A percentile compares a stretch with the other conserved stretches of the same genome.
Evolutionary conservation across 2,113 vertebrate genomes (phyloP).

Genomic region (Acanthochromis polyacanthus): DNA sequence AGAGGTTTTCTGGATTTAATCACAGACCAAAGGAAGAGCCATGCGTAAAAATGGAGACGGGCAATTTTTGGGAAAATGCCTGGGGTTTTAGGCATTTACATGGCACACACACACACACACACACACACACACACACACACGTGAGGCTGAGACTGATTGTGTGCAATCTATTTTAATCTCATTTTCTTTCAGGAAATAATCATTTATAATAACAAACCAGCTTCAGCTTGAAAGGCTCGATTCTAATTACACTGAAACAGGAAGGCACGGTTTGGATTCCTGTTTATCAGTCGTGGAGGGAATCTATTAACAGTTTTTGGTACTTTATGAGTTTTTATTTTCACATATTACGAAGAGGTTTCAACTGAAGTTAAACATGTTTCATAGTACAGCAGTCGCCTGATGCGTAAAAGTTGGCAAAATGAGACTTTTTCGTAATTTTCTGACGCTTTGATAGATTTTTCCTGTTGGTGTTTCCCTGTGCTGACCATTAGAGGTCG

Average conservation of each 20-base stretch:
- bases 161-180: background rate
- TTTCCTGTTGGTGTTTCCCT: background rate
- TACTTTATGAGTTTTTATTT: too few relatives aligned
- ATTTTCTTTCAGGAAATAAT: constrained; percentile 17
- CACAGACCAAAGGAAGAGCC: background rate
- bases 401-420: too few relatives aligned
- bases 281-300: too few relatives aligned
- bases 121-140: background rate
- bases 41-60: background rate
- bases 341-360: too few relatives aligned
- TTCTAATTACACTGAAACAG: background rate
- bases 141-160: background rate
- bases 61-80: background rate
- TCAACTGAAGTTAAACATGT: too few relatives aligned
- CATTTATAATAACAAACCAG: background rate
- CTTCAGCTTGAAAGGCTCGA: background rate
- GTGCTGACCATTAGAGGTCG: background rate
- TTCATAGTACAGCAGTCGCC: too few relatives aligned
- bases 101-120: background rate
- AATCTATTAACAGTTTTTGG: too few relatives aligned
- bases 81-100: background rate
- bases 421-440: background rate
- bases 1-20: background rate
- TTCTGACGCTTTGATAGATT: background rate
- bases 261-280: background rate